Evolutionary conservation across 1,140 invertebrate genomes (phyloP).

Genomic region (Leguminivora glycinivorella): DNA sequence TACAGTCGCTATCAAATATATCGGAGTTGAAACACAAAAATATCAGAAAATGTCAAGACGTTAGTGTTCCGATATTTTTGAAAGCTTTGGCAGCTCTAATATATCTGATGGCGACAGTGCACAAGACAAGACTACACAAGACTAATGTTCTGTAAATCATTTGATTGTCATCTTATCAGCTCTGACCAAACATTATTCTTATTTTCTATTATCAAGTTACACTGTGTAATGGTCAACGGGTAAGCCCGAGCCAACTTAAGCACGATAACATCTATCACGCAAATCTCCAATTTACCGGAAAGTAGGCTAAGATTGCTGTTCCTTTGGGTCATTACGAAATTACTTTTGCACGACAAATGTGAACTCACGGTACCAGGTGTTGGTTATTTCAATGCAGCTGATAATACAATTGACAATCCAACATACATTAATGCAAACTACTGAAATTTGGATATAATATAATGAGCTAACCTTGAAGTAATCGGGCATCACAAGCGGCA

Average conservation of each 20-base stretch:
- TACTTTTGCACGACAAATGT: not conserved
- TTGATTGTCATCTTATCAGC: not conserved
- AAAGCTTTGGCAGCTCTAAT: too few relatives aligned
- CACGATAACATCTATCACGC: slow-evolving; percentile 23
- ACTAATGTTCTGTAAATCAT: not conserved
- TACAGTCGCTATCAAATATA: too few relatives aligned
- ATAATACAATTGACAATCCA: too few relatives aligned
- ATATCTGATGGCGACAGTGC: too few relatives aligned
- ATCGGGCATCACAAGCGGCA: slow-evolving; percentile 98
- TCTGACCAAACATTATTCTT: not conserved
- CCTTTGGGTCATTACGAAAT: slow-evolving; percentile 10
- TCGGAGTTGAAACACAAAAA: too few relatives aligned
- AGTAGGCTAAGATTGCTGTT: slow-evolving; percentile 7
- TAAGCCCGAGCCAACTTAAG: not conserved
- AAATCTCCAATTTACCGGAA: slow-evolving; percentile 19
- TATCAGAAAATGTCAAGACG: too few relatives aligned
- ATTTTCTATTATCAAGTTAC: not conserved
- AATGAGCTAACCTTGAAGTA: slow-evolving; percentile 90
- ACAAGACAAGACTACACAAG: too few relatives aligned
- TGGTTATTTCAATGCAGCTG: too few relatives aligned
- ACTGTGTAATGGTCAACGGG: not conserved
- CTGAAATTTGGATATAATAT: too few relatives aligned
- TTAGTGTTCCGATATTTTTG: too few relatives aligned
- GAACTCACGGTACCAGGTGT: not conserved
- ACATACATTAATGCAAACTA: too few relatives aligned